Conservation (phyloP, 2,113 vertebrate genomes). For the Misgurnus mizolepis region DNA sequence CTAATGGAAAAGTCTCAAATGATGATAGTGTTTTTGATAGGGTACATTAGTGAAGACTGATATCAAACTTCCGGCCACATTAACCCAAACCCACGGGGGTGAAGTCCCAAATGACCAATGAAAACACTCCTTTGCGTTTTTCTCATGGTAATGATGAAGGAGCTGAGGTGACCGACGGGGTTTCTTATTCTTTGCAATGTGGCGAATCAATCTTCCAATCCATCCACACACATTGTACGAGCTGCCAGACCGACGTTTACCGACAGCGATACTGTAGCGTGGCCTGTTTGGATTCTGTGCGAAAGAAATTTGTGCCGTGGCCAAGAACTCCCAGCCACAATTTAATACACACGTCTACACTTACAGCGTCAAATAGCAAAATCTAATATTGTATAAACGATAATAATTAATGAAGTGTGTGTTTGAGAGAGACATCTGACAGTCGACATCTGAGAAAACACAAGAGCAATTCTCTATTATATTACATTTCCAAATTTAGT, state of each 20-base stretch:
- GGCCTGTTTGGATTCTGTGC: constrained; percentile 46
- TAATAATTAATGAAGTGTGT: constrained; percentile 21
- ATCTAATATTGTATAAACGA: constrained; percentile 34
- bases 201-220: no score
- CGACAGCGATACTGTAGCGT: constrained; percentile 16
- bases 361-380: constrained; percentile 19
- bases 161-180: constrained; percentile 23
- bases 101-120: neutral
- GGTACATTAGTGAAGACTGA: neutral
- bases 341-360: constrained; percentile 59
- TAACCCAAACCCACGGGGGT: neutral
- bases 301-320: constrained; percentile 58
- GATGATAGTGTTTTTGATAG: constrained; percentile 5
- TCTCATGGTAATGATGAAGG: neutral
- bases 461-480: neutral
- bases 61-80: neutral
- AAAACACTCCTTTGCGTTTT: neutral
- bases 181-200: constrained; percentile 8
- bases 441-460: constrained; percentile 2
- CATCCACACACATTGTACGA: neutral
- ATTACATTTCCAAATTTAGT: no score
- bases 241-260: constrained; percentile 41
- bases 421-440: neutral
- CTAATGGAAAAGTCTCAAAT: constrained; percentile 21
- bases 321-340: constrained; percentile 66